Conservation (phyloP, 2,797 vertebrate species). For the Pachyuromys duprasi region DNA sequence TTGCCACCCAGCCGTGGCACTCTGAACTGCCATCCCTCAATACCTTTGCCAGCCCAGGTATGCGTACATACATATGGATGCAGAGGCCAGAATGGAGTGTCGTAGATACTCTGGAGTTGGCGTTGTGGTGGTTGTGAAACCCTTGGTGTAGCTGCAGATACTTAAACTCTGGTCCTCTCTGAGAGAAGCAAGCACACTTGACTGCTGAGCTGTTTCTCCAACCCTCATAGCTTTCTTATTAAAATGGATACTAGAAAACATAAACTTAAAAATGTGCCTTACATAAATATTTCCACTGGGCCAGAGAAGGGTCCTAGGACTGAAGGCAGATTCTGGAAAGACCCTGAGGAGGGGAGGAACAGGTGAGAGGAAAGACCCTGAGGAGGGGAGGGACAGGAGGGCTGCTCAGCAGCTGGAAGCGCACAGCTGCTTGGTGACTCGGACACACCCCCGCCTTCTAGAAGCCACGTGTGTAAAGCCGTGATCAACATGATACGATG, state of each 20-base stretch:
- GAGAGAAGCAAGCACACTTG: no score
- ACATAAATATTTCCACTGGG: slow-evolving; percentile 36
- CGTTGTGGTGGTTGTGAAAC: not conserved
- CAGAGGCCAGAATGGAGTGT: not conserved
- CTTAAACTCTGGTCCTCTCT: not conserved
- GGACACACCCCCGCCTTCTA: slow-evolving; percentile 1
- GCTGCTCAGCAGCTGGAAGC: not conserved
- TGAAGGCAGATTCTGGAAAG: not conserved
- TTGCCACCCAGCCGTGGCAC: not conserved
- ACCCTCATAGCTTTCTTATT: not conserved
- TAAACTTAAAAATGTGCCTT: not conserved
- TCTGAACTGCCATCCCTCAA: not conserved
- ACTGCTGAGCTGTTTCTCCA: not conserved
- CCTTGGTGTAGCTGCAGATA: not conserved
- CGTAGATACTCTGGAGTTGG: not conserved
- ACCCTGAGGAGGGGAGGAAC: not conserved
- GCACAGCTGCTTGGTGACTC: not conserved
- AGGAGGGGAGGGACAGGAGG: not conserved
- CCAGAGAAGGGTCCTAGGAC: slow-evolving; percentile 36
- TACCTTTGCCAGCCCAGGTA: not conserved
- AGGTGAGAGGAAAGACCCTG: not conserved
- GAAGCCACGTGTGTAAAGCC: not conserved
- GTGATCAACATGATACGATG: not conserved
- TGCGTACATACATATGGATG: not conserved
- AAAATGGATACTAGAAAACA: slow-evolving; percentile 10